Evolutionary conservation across 2,797 vertebrate genomes (phyloP).

Genomic region (Gymnodraco acuticeps): DNA sequence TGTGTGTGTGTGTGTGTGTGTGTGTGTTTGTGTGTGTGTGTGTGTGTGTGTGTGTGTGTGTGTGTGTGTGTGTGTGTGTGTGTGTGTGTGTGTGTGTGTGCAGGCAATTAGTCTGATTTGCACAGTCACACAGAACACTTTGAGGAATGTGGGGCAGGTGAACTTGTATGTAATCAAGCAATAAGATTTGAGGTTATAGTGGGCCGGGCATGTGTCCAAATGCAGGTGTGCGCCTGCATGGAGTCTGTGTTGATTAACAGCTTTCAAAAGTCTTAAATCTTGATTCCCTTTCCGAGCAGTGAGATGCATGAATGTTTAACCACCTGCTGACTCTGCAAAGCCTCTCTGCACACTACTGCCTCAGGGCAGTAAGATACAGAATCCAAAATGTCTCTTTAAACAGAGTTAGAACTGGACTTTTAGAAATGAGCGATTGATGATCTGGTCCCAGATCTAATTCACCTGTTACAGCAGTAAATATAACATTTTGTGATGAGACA

Average conservation of each 20-base stretch:
- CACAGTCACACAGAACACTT: slow-evolving; percentile 67
- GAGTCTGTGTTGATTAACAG: slow-evolving; percentile 70
- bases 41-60: slow-evolving; percentile 13
- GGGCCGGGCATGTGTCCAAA: slow-evolving; percentile 64
- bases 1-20: slow-evolving; percentile 23
- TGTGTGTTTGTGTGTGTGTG: slow-evolving; percentile 39
- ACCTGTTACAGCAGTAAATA: neutral
- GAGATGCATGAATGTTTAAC: slow-evolving; percentile 60
- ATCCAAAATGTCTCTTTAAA: neutral
- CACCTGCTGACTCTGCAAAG: slow-evolving; percentile 66
- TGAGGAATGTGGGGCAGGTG: slow-evolving; percentile 72
- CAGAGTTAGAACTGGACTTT: neutral
- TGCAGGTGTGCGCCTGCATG: slow-evolving; percentile 69
- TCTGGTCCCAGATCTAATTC: neutral
- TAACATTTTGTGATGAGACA: neutral
- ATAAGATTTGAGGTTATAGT: slow-evolving; percentile 55
- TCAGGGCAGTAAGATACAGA: neutral
- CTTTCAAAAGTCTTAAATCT: slow-evolving; percentile 56
- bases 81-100: slow-evolving; percentile 43
- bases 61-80: slow-evolving; percentile 1
- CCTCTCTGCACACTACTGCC: slow-evolving; percentile 29
- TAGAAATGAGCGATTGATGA: neutral
- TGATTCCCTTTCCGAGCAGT: slow-evolving; percentile 51
- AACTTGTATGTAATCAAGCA: slow-evolving; percentile 73
- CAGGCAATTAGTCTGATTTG: slow-evolving; percentile 78